A percentile compares a stretch with the other conserved stretches of the same genome.
Evolutionary conservation across 1,140 invertebrate species (phyloP).

Genomic region (Dufourea novaeangliae): DNA sequence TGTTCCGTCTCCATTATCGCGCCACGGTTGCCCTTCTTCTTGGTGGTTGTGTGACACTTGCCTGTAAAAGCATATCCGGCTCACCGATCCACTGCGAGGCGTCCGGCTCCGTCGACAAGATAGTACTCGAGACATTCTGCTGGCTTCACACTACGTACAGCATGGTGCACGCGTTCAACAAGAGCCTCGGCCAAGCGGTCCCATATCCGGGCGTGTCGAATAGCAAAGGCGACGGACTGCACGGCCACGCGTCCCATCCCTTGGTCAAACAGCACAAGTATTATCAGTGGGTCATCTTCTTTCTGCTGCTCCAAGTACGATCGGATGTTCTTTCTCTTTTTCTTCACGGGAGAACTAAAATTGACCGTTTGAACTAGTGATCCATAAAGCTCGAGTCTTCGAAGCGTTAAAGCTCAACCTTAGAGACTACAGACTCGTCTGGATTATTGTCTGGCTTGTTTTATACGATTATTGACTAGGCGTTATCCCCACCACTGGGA

Average conservation of each 20-base stretch:
- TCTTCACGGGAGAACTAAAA: background rate
- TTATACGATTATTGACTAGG: too few species aligned
- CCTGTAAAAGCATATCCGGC: constrained; percentile 84
- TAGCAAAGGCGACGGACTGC: constrained; percentile 73
- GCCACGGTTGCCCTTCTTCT: constrained; percentile 83
- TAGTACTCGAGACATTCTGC: constrained; percentile 87
- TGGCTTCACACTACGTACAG: constrained; percentile 89
- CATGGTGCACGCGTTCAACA: constrained; percentile 82
- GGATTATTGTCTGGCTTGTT: too few species aligned
- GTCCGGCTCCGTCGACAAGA: constrained; percentile 83
- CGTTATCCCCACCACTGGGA: too few species aligned
- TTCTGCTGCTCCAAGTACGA: constrained; percentile 85
- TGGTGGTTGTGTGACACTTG: constrained; percentile 82
- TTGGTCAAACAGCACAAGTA: constrained; percentile 82
- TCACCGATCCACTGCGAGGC: constrained; percentile 86
- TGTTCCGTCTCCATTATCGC: constrained; percentile 84
- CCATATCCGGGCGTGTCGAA: constrained; percentile 83
- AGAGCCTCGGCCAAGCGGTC: constrained; percentile 81
- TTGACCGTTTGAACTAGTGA: too few species aligned
- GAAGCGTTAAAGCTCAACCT: too few species aligned
- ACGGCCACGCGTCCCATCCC: constrained; percentile 77
- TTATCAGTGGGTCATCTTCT: constrained; percentile 87
- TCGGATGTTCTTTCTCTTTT: background rate
- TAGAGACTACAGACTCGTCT: too few species aligned
- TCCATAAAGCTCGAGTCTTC: too few species aligned